Evolutionary conservation across 1,140 invertebrate genomes (phyloP), one percentile per base, ranked within the genome.

Genomic region (Armadillidium nasatum): DNA sequence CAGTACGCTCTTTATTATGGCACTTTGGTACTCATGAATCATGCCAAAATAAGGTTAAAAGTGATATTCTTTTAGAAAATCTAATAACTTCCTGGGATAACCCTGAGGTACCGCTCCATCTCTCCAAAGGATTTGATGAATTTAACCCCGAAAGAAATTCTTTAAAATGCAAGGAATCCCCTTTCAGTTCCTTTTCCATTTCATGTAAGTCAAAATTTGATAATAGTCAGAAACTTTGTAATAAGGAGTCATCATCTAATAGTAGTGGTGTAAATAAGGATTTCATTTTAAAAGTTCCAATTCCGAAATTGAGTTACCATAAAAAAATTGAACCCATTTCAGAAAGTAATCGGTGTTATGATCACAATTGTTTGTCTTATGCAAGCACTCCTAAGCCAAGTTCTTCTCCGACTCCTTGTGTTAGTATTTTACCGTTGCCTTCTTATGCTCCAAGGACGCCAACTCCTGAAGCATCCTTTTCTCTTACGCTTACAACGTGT

Each of bases 1-100:
- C 79, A 13, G 79, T 80, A 23, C 76, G 79, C 4, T 80, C 79
- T 22, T 75, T 80, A 11, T 66, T 80, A 6, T 80, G 79, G 79
- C 79, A 80, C 54, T 80, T 80, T 78, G 79, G 77, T 9, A 74
- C 60, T 0, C 79, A 80, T 45, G 76, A 70, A 66, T 46, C 76
- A 44, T 67, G 45, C 2, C 45, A 60, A 7, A 60, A 19, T 19
- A 13, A 60, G 19, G 46, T 10, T 50, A 60, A 60, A 19, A 19
- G 50, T 15, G 50, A 60, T 13, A 7, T 60, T 13, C 50, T 60
- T 19, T 60, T 60, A 60, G 74, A 78, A 73, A 74, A 78, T 69
- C 46, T 78, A 2, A 72, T 78, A 33, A 74, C 75, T 15, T 72
- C 77, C 7, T 78, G 77, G 77, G 77, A 78, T 66, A 78, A 76